phyloP scores from a whole-genome alignment of 2,113 vertebrate species.

The Erpornis zantholeuca region DNA sequence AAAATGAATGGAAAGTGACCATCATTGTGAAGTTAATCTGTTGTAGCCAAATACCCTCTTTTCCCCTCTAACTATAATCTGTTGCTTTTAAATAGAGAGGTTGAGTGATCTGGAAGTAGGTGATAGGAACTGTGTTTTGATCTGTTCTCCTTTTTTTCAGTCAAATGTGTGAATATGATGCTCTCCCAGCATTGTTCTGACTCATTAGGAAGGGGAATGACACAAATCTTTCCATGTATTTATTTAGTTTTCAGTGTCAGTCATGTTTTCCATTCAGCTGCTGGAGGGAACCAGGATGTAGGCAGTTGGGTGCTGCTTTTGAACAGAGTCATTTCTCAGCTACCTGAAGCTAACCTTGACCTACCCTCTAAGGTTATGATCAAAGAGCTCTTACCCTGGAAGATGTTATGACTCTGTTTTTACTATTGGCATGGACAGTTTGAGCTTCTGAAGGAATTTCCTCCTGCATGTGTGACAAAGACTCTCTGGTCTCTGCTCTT shows the following conservation, averaged over 20 bases:
- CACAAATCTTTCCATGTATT: slow-evolving; percentile 1
- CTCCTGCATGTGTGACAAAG: slow-evolving; percentile 7
- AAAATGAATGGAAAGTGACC: background rate
- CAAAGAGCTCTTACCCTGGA: background rate
- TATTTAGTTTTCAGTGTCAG: background rate
- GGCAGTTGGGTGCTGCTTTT: background rate
- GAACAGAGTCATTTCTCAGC: background rate
- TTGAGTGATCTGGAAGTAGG: background rate
- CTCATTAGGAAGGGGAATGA: background rate
- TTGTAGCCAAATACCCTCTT: background rate
- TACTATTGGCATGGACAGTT: slow-evolving; percentile 19
- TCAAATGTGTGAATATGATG: background rate
- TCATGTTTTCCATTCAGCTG: background rate
- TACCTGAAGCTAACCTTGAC: slow-evolving; percentile 10
- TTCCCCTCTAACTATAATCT: background rate
- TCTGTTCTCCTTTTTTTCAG: background rate
- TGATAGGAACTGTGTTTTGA: background rate
- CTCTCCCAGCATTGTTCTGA: background rate
- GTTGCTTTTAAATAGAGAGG: background rate
- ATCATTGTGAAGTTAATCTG: background rate
- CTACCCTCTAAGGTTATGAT: background rate
- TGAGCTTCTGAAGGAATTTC: slow-evolving; percentile 40
- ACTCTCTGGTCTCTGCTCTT: background rate
- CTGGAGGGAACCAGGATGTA: background rate
- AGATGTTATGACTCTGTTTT: slow-evolving; percentile 1